Evolutionary conservation across 2,797 vertebrate species (phyloP).

Genomic region (Moxostoma hubbsi): DNA sequence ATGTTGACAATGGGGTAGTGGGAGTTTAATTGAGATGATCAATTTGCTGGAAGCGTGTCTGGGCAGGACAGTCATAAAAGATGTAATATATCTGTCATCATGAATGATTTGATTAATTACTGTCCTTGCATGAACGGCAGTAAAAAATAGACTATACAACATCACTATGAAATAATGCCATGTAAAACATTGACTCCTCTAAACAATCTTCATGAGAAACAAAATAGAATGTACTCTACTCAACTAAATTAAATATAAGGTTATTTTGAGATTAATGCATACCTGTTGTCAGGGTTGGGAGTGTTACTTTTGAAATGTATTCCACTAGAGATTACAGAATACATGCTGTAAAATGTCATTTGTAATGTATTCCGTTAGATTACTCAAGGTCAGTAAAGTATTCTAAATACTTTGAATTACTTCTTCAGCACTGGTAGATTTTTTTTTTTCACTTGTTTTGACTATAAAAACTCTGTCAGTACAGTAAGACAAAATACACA

Average conservation of each 20-base stretch:
- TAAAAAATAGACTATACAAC: neutral
- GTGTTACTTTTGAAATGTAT: too few species aligned
- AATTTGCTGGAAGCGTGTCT: slow-evolving; percentile 9
- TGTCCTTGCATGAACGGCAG: slow-evolving; percentile 25
- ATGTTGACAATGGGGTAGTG: neutral
- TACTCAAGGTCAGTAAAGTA: too few species aligned
- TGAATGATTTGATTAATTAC: slow-evolving; percentile 22
- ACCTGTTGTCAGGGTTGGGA: too few species aligned
- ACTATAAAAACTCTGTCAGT: too few species aligned
- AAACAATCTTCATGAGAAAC: slow-evolving; percentile 18
- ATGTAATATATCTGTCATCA: slow-evolving; percentile 30
- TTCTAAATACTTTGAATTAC: too few species aligned
- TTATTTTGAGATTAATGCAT: neutral
- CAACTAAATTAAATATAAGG: slow-evolving; percentile 10
- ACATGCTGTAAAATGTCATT: too few species aligned
- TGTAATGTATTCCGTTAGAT: too few species aligned
- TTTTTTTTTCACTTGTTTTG: too few species aligned
- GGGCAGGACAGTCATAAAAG: slow-evolving; percentile 19
- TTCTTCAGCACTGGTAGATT: too few species aligned
- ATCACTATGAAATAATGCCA: slow-evolving; percentile 22
- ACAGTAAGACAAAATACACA: too few species aligned
- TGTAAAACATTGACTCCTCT: slow-evolving; percentile 24
- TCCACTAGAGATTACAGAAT: too few species aligned
- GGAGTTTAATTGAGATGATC: slow-evolving; percentile 16
- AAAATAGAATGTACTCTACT: slow-evolving; percentile 15